Conservation (phyloP, 2,113 vertebrate species). For the Pseudorhombus dupliciocellatus region DNA sequence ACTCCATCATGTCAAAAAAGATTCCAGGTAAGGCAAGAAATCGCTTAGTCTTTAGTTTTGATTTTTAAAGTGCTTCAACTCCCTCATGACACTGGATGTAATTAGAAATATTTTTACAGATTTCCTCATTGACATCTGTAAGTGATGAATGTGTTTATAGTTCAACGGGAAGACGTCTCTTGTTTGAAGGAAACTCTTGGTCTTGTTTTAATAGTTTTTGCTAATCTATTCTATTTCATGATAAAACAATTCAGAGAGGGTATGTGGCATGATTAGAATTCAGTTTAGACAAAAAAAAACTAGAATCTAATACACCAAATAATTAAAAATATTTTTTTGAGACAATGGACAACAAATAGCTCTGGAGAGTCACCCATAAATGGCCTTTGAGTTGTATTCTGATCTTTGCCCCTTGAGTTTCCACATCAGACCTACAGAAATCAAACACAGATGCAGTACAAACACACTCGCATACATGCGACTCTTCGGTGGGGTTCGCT, state of each 20-base stretch:
- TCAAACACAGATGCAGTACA: conserved; percentile 66
- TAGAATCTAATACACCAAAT: conserved; percentile 14
- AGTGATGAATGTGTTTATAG: conserved; percentile 40
- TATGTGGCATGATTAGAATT: conserved; percentile 21
- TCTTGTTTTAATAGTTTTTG: conserved; percentile 41
- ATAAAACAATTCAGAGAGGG: conserved; percentile 10
- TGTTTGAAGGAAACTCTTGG: conserved; percentile 29
- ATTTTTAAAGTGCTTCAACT: conserved; percentile 4
- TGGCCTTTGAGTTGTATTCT: conserved; percentile 27
- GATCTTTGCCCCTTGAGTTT: conserved; percentile 35
- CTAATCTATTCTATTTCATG: conserved; percentile 16
- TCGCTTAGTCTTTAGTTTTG: background rate
- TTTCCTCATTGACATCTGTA: conserved; percentile 45
- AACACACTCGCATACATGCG: conserved; percentile 31
- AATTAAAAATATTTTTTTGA: conserved; percentile 19
- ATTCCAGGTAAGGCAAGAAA: conserved; percentile 41
- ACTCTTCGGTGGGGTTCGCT: conserved; percentile 27
- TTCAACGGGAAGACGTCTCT: conserved; percentile 27
- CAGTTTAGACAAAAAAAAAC: conserved; percentile 11
- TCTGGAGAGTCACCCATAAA: conserved; percentile 38
- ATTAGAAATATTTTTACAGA: conserved; percentile 28
- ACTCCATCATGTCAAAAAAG: conserved; percentile 43
- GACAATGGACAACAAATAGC: conserved; percentile 44
- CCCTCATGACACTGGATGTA: conserved; percentile 16
- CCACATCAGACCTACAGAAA: conserved; percentile 54